These are phyloP conservation scores for Abramis brama DNA, from an alignment of 2,113 vertebrate genomes.

Conservation along the genomic window DNA sequence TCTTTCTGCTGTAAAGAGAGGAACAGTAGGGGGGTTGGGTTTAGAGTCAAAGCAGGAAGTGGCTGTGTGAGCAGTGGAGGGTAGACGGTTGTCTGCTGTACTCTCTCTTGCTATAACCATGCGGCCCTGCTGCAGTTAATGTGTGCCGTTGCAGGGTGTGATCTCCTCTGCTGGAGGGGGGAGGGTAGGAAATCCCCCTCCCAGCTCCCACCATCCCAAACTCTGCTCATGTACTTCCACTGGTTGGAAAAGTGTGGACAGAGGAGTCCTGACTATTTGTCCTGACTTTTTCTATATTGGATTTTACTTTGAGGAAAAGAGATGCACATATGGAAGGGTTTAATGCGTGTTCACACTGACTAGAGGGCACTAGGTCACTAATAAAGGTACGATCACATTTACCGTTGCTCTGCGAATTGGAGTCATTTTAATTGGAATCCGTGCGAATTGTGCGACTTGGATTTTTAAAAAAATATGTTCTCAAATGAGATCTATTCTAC, in stretches of 20 bases:
- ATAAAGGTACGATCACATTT: no score
- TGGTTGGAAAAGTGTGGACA: constrained; percentile 8
- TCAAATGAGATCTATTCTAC: no score
- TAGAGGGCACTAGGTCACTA: neutral
- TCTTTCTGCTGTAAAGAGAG: constrained; percentile 25
- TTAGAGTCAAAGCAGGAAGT: constrained; percentile 59
- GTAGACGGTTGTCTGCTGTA: constrained; percentile 39
- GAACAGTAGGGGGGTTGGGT: constrained; percentile 46
- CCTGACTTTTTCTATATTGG: neutral
- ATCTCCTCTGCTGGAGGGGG: constrained; percentile 40
- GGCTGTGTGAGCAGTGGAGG: constrained; percentile 47
- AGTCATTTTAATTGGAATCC: no score
- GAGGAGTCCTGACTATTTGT: neutral
- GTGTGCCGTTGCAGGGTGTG: constrained; percentile 42
- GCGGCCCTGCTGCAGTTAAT: neutral
- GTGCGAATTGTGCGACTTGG: no score
- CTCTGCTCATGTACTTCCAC: constrained; percentile 43
- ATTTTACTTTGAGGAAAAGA: neutral
- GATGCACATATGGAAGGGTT: neutral
- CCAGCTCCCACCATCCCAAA: constrained; percentile 35
- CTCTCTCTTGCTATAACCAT: constrained; percentile 29
- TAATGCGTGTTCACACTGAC: neutral
- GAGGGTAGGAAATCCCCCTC: constrained; percentile 46
- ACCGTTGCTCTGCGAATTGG: no score
- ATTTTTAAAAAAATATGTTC: no score